Evolutionary conservation across 2,888 invertebrate species (phyloP).

Genomic region (Campopleginae sp.): DNA sequence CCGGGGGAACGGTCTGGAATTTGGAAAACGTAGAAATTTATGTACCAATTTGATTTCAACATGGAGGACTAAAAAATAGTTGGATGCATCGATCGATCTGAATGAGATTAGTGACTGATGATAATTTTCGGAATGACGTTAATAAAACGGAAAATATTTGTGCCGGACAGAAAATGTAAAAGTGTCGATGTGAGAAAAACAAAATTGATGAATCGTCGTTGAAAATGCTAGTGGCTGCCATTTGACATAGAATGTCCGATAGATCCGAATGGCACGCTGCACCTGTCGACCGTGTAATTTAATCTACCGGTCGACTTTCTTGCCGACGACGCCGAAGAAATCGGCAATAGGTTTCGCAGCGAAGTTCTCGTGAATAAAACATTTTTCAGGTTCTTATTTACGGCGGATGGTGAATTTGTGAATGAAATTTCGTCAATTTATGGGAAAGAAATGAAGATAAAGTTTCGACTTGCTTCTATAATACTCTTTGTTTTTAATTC

Average conservation of each 20-base stretch:
- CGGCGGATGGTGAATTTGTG: conserved; percentile 2
- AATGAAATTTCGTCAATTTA: conserved; percentile 18
- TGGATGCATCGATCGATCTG: not conserved
- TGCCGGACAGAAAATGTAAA: not conserved
- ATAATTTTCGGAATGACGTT: not conserved
- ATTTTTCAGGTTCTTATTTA: conserved; percentile 11
- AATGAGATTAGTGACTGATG: not conserved
- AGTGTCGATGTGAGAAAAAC: not conserved
- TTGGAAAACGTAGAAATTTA: not conserved
- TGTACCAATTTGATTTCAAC: not conserved
- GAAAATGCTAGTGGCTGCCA: not conserved
- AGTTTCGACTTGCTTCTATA: not conserved
- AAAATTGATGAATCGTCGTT: not conserved
- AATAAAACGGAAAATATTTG: not conserved
- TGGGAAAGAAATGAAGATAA: conserved; percentile 11
- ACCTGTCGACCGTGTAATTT: conserved; percentile 72
- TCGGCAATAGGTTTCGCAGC: not conserved
- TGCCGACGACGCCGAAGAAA: conserved; percentile 31
- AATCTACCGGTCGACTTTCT: conserved; percentile 70
- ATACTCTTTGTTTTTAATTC: conserved; percentile 10
- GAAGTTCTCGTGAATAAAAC: not conserved
- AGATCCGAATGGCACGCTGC: conserved; percentile 71
- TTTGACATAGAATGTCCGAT: conserved; percentile 11
- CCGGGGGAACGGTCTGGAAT: not conserved
- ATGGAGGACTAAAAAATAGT: not conserved